Evolutionary conservation across 2,797 vertebrate genomes (phyloP).

Genomic region (Myotis pilosus): DNA sequence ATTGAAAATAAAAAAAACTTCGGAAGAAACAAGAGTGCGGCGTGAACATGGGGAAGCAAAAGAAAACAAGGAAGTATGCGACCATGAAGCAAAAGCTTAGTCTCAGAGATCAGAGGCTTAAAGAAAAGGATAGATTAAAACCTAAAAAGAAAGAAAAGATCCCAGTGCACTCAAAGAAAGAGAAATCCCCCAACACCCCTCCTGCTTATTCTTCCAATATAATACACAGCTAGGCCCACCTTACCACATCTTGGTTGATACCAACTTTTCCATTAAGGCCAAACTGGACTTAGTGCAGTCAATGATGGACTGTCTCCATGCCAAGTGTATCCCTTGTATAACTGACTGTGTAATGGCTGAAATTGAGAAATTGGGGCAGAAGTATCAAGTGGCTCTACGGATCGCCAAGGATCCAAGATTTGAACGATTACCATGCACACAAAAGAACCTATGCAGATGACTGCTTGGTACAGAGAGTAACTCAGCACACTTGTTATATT

Average conservation of each 20-base stretch:
- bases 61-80: too few species aligned
- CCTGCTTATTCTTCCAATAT: conserved; percentile 98
- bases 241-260: conserved; percentile 96
- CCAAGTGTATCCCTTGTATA: conserved; percentile 88
- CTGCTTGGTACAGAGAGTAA: too few species aligned
- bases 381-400: too few species aligned
- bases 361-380: too few species aligned
- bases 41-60: too few species aligned
- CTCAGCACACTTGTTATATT: too few species aligned
- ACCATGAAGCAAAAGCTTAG: too few species aligned
- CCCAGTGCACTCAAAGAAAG: conserved; percentile 91
- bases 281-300: conserved; percentile 98
- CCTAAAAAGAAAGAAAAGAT: conserved; percentile 89
- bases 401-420: too few species aligned
- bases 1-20: background rate
- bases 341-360: too few species aligned
- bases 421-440: too few species aligned
- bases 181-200: conserved; percentile 94
- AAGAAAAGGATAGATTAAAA: conserved; percentile 92
- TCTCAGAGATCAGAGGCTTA: conserved; percentile 61
- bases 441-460: too few species aligned
- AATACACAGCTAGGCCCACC: conserved; percentile 98
- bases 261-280: conserved; percentile 99
- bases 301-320: conserved; percentile 99
- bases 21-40: too few species aligned